These are phyloP conservation scores for Turnix velox DNA, from an alignment of 2,113 vertebrate species.

Conservation along the genomic window DNA sequence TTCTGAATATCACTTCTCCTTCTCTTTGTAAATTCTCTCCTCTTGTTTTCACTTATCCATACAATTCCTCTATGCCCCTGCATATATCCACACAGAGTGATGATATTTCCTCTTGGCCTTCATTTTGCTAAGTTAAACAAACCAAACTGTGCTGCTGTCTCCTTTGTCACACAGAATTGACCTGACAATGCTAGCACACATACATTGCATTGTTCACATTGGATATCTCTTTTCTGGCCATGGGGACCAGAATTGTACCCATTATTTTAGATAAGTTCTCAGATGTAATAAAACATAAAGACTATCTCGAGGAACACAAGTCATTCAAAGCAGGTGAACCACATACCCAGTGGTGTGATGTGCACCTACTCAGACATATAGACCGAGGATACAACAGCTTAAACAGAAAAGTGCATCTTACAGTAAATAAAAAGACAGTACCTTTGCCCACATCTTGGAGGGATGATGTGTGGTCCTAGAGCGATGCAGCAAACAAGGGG, in stretches of 20 bases:
- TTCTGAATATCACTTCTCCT: not conserved
- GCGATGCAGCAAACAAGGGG: not conserved
- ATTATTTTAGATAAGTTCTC: not conserved
- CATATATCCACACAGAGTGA: not conserved
- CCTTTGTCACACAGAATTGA: not conserved
- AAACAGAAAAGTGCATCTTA: not conserved
- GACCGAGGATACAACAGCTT: not conserved
- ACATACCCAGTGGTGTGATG: not conserved
- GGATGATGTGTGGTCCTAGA: not conserved
- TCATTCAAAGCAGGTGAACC: not conserved
- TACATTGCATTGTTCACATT: not conserved
- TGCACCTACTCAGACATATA: not conserved
- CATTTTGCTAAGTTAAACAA: not conserved
- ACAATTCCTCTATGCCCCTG: not conserved
- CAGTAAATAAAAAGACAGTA: not conserved
- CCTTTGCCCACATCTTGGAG: slow-evolving; percentile 61
- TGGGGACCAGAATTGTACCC: not conserved
- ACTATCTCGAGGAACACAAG: not conserved
- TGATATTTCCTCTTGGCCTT: not conserved
- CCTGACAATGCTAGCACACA: not conserved
- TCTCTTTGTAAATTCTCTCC: not conserved
- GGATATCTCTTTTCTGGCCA: not conserved
- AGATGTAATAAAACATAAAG: not conserved
- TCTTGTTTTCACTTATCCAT: not conserved
- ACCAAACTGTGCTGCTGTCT: not conserved